Evolutionary conservation across 2,797 vertebrate genomes (phyloP).

Genomic region (Tympanoctomys barrerae): DNA sequence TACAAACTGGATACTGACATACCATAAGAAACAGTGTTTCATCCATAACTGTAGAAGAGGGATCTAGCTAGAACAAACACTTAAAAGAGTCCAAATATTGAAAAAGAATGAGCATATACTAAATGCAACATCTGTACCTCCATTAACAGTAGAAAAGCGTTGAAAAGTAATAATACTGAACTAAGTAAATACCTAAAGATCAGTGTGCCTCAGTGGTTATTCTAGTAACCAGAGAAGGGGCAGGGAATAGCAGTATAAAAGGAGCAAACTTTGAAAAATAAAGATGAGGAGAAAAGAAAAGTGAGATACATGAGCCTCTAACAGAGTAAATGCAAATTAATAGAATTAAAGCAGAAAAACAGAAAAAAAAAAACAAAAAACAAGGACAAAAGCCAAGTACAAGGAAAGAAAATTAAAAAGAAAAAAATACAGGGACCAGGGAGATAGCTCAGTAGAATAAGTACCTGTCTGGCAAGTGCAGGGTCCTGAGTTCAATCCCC

Average conservation of each 20-base stretch:
- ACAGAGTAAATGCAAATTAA: not conserved
- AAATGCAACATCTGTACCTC: not conserved
- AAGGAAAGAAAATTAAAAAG: not conserved
- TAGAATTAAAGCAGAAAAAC: not conserved
- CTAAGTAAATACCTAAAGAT: not conserved
- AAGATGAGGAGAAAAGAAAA: not conserved
- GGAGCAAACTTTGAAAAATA: not conserved
- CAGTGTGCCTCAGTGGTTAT: not conserved
- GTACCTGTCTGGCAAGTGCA: too few species aligned
- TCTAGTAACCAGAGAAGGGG: too few species aligned
- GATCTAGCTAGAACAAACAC: not conserved
- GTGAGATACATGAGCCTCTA: not conserved
- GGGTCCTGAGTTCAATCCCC: too few species aligned
- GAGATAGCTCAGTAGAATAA: too few species aligned
- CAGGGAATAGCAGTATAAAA: too few species aligned
- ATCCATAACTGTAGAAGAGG: not conserved
- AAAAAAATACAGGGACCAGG: not conserved
- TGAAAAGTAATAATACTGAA: not conserved
- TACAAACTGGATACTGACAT: not conserved
- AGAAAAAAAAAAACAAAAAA: too few species aligned
- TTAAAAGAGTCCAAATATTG: not conserved
- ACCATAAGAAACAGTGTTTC: not conserved
- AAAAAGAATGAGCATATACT: not conserved
- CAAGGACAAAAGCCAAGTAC: not conserved
- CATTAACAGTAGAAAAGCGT: not conserved